Percentiles rank a stretch among this genome's conserved stretches.
Conservation (phyloP, 2,888 invertebrate genomes). For the Nudaria mundana region DNA sequence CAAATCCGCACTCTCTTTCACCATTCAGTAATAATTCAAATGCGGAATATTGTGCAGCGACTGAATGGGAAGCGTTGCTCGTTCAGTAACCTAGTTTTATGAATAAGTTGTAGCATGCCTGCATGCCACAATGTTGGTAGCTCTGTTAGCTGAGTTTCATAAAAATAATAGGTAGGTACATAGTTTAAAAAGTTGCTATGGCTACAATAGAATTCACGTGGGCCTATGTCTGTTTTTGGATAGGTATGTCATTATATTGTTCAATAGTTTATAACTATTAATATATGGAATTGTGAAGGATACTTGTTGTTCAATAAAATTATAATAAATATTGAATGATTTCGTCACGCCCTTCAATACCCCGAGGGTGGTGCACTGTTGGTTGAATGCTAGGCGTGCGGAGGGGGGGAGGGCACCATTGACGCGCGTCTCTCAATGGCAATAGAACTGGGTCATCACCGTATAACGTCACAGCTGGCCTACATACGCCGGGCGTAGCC, state of each 20-base stretch:
- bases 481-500: constrained; percentile 73
- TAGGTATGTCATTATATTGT: no score
- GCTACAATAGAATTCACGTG: no score
- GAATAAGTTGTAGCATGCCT: no score
- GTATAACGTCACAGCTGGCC: constrained; percentile 73
- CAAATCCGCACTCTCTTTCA: constrained; percentile 23
- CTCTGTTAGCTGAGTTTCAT: no score
- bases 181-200: no score
- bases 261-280: no score
- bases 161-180: no score
- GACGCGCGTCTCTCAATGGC: constrained; percentile 79
- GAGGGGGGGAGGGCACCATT: constrained; percentile 68
- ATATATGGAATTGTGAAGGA: not conserved
- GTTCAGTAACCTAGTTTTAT: constrained; percentile 22
- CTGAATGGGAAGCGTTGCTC: constrained; percentile 24
- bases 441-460: constrained; percentile 68
- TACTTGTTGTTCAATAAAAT: no score
- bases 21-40: constrained; percentile 23
- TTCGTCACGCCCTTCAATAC: constrained; percentile 22
- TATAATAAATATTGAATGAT: constrained; percentile 3
- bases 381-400: constrained; percentile 30
- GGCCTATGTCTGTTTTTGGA: no score
- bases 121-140: no score
- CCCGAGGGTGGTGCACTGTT: constrained; percentile 41
- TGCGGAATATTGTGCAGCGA: constrained; percentile 16